Percentiles rank a stretch among this genome's conserved stretches.
phyloP scores from a whole-genome alignment of 2,888 invertebrate species.

The Synanthedon myopaeformis region DNA sequence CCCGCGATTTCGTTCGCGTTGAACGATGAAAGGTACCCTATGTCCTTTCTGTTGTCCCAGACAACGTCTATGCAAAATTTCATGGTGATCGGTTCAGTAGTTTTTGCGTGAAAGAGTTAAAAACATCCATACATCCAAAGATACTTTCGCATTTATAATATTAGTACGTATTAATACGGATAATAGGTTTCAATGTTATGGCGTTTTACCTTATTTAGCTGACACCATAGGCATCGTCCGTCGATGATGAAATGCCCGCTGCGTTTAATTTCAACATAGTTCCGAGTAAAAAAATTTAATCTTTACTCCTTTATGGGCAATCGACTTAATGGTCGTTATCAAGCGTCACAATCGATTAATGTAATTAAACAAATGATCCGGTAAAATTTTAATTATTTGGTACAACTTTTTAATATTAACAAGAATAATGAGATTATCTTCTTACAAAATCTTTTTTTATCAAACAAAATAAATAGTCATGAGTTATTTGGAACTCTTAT shows the following conservation, averaged over 20 bases:
- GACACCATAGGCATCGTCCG: background rate
- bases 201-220: background rate
- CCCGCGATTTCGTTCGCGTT: too few relatives aligned
- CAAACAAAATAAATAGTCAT: too few relatives aligned
- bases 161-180: too few relatives aligned
- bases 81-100: too few relatives aligned
- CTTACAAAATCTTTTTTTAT: background rate
- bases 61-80: too few relatives aligned
- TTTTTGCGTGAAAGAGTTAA: too few relatives aligned
- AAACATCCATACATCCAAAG: too few relatives aligned
- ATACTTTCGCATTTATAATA: too few relatives aligned
- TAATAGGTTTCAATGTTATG: background rate
- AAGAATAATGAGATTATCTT: background rate
- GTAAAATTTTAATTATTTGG: slow-evolving; percentile 3
- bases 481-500: too few relatives aligned
- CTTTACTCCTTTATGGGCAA: slow-evolving; percentile 19
- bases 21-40: too few relatives aligned
- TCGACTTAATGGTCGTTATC: slow-evolving; percentile 21
- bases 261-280: slow-evolving; percentile 5
- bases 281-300: slow-evolving; percentile 12
- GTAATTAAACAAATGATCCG: slow-evolving; percentile 4
- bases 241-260: slow-evolving; percentile 4
- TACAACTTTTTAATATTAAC: background rate
- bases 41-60: too few relatives aligned
- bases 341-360: slow-evolving; percentile 4